These are phyloP conservation scores for Sweltsa coloradensis DNA, from an alignment of 1,140 invertebrate genomes.

Conservation along the genomic window DNA sequence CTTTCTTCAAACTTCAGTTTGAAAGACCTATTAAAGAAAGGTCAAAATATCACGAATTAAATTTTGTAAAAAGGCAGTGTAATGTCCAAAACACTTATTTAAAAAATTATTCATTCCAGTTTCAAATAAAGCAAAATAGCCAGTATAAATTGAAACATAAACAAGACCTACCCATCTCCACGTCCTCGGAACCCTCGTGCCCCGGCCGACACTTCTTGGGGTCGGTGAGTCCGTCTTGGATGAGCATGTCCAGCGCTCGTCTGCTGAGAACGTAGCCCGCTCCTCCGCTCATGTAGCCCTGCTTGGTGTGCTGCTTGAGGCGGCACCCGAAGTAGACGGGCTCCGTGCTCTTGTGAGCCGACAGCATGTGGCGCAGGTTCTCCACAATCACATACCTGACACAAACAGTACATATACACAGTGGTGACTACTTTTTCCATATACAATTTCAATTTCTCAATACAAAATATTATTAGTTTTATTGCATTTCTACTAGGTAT, in stretches of 20 bases:
- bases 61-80: no score
- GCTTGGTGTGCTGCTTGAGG: constrained; percentile 75
- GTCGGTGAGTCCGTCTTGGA: constrained; percentile 56
- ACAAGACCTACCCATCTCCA: constrained; percentile 60
- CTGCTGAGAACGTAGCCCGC: constrained; percentile 84
- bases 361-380: constrained; percentile 82
- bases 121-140: no score
- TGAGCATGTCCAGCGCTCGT: constrained; percentile 59
- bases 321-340: constrained; percentile 81
- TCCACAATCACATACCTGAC: constrained; percentile 78
- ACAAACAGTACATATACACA: constrained; percentile 16
- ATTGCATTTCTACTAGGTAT: no score
- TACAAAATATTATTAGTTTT: no score
- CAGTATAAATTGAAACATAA: background rate
- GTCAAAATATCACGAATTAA: no score
- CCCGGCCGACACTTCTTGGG: constrained; percentile 51
- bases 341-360: constrained; percentile 49
- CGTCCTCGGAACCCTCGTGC: constrained; percentile 76
- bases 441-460: no score
- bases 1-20: no score
- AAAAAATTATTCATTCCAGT: no score
- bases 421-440: constrained; percentile 3
- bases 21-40: no score
- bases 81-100: no score
- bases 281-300: constrained; percentile 92